Evolutionary conservation across 1,140 invertebrate genomes (phyloP), one percentile per base, ranked within the genome.

Genomic region (Palaemon carinicauda): DNA sequence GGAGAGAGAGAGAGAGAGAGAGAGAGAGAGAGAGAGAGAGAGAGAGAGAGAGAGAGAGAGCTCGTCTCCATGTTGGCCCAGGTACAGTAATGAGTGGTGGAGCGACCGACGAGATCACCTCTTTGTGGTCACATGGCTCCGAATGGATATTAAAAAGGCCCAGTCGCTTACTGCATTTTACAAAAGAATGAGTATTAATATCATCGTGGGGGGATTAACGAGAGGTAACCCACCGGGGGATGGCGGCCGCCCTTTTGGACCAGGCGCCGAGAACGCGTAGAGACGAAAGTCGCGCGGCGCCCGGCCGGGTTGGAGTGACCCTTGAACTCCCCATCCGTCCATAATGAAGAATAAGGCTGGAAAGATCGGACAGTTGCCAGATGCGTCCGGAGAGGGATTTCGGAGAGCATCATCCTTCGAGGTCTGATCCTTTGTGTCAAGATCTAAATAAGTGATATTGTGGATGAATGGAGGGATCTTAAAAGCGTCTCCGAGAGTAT

Each of bases 151-250:
- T 86, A 86, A 86, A 86, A 86, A 86, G 83, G 33, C 83, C 77
- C 83, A 60, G 83, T 86, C 83, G 83, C 83, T 86, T 86, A 86
- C 83, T 86, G 77, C 83, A 86, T 86, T 86, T 86, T 86, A 86
- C 83, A 80, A 86, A 86, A 86, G 83, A 86, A 86, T 86, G 83
- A 86, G 83, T 86, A 86, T 86, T 86, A 86, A 86, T 86, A 86
- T 86, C 83, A 86, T 86, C 83, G 80, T 78, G 33, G 75, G 83
- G n/a, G 78, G 60, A 86, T 80, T 86, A 80, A 52, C 71, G n/a
- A 53, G 83, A 56, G 77, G 77, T 86, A 86, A 79, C 29, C 83
- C 83, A 73, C 83, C 21, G 21, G 50, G 41, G 54, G 12, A 10
- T 5, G 19, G 15, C 24, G 10, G 14, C 41, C n/a, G 52, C 73